A percentile compares a stretch with the other conserved stretches of the same genome.
These are phyloP conservation scores for Pachliopta kotzebuea DNA, from an alignment of 2,888 invertebrate species.

Conservation along the genomic window DNA sequence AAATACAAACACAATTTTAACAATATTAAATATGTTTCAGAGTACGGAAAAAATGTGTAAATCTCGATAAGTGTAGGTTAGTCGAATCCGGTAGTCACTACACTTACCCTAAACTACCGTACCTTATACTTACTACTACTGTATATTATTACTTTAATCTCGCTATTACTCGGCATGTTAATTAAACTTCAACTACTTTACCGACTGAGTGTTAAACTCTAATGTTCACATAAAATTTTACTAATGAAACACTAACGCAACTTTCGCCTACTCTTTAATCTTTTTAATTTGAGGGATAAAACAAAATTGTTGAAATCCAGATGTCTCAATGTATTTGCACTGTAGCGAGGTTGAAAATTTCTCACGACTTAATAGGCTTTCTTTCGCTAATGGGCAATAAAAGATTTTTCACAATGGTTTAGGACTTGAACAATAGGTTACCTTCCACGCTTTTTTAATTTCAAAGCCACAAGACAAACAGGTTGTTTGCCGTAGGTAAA, in stretches of 20 bases:
- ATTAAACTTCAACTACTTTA: slow-evolving; percentile 12
- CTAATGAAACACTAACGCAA: slow-evolving; percentile 14
- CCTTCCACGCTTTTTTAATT: neutral
- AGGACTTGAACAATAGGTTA: neutral
- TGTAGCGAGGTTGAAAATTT: slow-evolving; percentile 8
- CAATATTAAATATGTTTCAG: too few species aligned
- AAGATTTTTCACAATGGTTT: neutral
- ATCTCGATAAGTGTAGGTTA: neutral
- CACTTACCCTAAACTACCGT: neutral
- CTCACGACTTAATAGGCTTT: slow-evolving; percentile 19
- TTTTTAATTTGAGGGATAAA: slow-evolving; percentile 12
- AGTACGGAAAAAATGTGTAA: neutral
- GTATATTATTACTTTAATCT: slow-evolving; percentile 12
- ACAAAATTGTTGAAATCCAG: slow-evolving; percentile 3
- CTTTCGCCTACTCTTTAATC: slow-evolving; percentile 22
- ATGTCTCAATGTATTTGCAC: neutral
- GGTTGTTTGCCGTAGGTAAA: too few species aligned
- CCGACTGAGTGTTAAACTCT: slow-evolving; percentile 1
- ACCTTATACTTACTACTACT: too few species aligned
- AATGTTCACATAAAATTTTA: slow-evolving; percentile 12
- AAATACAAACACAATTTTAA: too few species aligned
- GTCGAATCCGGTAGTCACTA: slow-evolving; percentile 7
- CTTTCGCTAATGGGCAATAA: slow-evolving; percentile 6
- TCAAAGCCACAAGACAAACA: neutral
- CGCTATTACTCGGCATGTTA: slow-evolving; percentile 10